These are phyloP conservation scores for Alitta virens DNA, from an alignment of 2,888 invertebrate genomes.

Conservation along the genomic window DNA sequence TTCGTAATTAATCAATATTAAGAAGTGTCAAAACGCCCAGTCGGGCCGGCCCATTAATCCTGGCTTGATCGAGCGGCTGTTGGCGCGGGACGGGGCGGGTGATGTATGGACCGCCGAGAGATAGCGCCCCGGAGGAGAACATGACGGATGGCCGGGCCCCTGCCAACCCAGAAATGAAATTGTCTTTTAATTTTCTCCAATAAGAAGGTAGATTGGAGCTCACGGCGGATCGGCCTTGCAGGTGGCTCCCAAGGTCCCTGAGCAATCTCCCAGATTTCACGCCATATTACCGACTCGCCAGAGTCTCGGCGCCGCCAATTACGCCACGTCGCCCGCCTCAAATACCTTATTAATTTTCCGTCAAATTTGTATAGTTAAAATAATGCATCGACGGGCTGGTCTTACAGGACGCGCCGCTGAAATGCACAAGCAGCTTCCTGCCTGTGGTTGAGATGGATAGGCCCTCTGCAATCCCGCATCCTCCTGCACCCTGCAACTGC, in stretches of 20 bases:
- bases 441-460: too few relatives aligned
- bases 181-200: slow-evolving; percentile 19
- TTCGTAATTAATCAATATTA: slow-evolving; percentile 17
- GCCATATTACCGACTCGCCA: background rate
- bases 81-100: background rate
- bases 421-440: too few relatives aligned
- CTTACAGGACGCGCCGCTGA: too few relatives aligned
- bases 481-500: too few relatives aligned
- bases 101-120: slow-evolving; percentile 12
- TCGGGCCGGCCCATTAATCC: background rate
- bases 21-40: slow-evolving; percentile 12
- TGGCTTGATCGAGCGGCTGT: slow-evolving; percentile 4
- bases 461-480: too few relatives aligned
- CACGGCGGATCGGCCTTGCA: background rate
- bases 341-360: slow-evolving; percentile 17
- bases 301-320: slow-evolving; percentile 7
- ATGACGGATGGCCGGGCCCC: slow-evolving; percentile 6
- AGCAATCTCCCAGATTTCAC: background rate
- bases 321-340: background rate
- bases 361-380: slow-evolving; percentile 19
- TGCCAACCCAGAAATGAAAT: slow-evolving; percentile 16
- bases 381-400: too few relatives aligned
- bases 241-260: slow-evolving; percentile 1
- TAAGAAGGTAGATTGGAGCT: background rate
- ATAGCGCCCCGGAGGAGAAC: background rate